Evolutionary conservation across 1,140 invertebrate species (phyloP).

Genomic region (Centruroides sculpturatus): DNA sequence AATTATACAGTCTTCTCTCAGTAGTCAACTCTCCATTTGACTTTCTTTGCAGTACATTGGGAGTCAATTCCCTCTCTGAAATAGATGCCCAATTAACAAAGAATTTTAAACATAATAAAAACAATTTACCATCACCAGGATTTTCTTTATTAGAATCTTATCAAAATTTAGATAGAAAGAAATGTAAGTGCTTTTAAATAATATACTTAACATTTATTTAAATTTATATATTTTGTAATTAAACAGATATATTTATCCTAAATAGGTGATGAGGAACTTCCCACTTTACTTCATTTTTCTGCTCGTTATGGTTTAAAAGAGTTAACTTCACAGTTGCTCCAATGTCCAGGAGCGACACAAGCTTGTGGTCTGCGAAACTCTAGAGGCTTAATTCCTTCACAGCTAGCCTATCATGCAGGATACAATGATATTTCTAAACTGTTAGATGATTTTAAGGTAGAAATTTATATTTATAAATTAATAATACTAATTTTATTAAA

Average conservation of each 20-base stretch:
- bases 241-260: constrained; percentile 3
- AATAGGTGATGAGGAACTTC: constrained; percentile 60
- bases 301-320: constrained; percentile 69
- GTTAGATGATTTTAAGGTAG: constrained; percentile 57
- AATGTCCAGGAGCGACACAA: constrained; percentile 62
- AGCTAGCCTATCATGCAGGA: constrained; percentile 56
- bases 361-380: constrained; percentile 61
- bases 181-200: not conserved
- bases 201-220: constrained; percentile 2
- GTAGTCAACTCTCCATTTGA: constrained; percentile 61
- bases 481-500: constrained; percentile 4
- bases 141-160: constrained; percentile 38
- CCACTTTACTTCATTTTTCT: constrained; percentile 73
- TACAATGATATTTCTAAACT: constrained; percentile 52
- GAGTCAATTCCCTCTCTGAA: constrained; percentile 57
- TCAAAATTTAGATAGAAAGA: not conserved
- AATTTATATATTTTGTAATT: constrained; percentile 7
- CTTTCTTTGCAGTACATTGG: constrained; percentile 73
- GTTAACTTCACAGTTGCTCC: constrained; percentile 60
- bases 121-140: constrained; percentile 64
- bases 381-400: constrained; percentile 59
- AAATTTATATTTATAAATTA: not conserved
- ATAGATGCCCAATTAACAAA: constrained; percentile 64
- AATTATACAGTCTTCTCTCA: constrained; percentile 61
- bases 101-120: constrained; percentile 44